Evolutionary conservation across 2,797 vertebrate genomes (phyloP), one percentile per base, ranked within the genome.

Genomic region (Helicolenus hilgendorfi): DNA sequence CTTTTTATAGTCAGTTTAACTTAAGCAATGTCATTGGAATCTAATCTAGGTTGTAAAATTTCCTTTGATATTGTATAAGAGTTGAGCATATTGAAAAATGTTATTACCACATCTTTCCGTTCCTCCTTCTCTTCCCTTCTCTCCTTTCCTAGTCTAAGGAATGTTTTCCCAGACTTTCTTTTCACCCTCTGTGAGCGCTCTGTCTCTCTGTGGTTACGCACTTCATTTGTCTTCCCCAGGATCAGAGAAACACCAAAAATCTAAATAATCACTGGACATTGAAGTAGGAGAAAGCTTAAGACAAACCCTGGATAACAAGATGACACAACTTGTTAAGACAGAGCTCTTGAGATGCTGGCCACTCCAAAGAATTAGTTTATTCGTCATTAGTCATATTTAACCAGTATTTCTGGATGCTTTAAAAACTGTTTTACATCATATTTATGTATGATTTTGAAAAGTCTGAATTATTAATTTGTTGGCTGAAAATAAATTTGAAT

Each of bases 191-290:
- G 92, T 65, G 90, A 96, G 93, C 88, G 67, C 92, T 91, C 93
- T 95, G 94, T 96, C 96, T 95, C 92, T 96, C 92, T 86, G 94
- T 86, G 96, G 96, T 93, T 86, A 89, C 78, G n/a, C 97, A 97
- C 97, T 94, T 96, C 95, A 97, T 97, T 95, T 92, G 92, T 97
- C 96, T 96, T 95, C 86, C 36, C 75, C 72, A 63, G 94, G 96
- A 97, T 97, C 96, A 96, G 96, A 97, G 96, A 90, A 77, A 92
- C 81, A 68, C 85, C 70, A 87, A 94, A 96, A 95, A 95, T 95
- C 95, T 41, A 96, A 96, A 96, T 96, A 96, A 97, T 96, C 95
- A 94, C 79, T 89, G 94, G 86, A 90, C 91, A 89, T 72, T 85
- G 92, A 91, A 92, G 94, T 56, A 89, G 84, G 79, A 84, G 85